Evolutionary conservation across 2,888 invertebrate genomes (phyloP), one percentile per base, ranked within the genome.

Genomic region (Leucophenga montana): DNA sequence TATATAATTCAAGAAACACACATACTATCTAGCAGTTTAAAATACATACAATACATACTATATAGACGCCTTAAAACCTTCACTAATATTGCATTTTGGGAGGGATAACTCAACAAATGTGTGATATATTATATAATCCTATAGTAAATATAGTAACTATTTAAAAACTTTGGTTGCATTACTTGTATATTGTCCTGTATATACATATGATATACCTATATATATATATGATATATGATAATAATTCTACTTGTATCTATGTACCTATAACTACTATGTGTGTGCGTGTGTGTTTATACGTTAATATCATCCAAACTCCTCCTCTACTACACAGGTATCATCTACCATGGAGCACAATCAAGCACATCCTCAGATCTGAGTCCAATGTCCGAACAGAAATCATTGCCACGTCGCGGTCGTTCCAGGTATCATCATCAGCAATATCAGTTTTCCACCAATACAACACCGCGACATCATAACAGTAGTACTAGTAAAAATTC

Each of bases 361-460:
- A 93, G 93, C 90, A 94, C 93, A 78, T 94, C 93, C 77, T 93
- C 93, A 86, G 94, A 94, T 90, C 91, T 93, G 86, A 93, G 93
- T 80, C 93, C 93, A 85, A 93, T 93, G 93, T 93, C 93, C 85
- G 94, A 93, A 88, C 93, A 93, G 89, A 93, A 93, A 88, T 93
- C 93, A 80, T 90, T 93, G 85, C 93, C 93, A 79, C 91, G 93
- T 86, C 91, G 93, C 88, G 92, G 91, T 89, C 91, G 92, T 88
- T 92, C 92, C 89, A 92, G 92, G 92, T 93, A 91, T 89, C 89
- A 89, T 87, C 86, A 86, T 84, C 89, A 89, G 87, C 89, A 89
- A 87, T 88, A 89, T 87, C 88, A 89, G 86, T 89, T 88, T 88
- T 88, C 88, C 86, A 88, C 89, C 86, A 89, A 89, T 88, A 89